Base-by-base conservation (phyloP, 2,888 invertebrate species). In the Galerucella calmariensis region DNA sequence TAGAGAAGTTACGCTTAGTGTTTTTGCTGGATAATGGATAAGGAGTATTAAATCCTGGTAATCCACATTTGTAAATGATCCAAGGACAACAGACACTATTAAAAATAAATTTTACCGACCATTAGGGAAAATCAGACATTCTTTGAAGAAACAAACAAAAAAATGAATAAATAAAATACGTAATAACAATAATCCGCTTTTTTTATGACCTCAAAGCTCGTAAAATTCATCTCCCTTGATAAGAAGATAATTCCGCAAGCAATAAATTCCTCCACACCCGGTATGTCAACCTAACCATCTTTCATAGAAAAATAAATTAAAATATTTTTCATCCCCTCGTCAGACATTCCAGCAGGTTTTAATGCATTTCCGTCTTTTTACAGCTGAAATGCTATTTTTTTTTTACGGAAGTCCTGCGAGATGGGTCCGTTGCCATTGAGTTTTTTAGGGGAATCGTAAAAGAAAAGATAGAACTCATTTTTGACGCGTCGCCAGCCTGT, bases 301-400 rank as follows among this genome's bases (percentile, higher is more conserved):
- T 65, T 65, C 63, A 65, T 65, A 46, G 44, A 65, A 65, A 65
- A 65, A 65, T 46, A 65, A 65, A 65, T 65, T 65, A 65, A 65
- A 65, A 65, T 65, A 65, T 65, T 65, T 65, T 65, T 65, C 20
- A 58, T 51, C 48, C 53, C 67, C 68, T 27, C 46, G 69, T 69
- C 35, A 61, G 24, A 44, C 20, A 65, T 46, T 65, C 41, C 63
- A 46, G 46, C 63, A 65, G 63, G 63, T 69, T 74, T 79, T 75
- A 78, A 79, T 78, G 79, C 77, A 77, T 76, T 79, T 79, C 77
- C 79, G 75, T 77, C 69, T 76, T 58, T 74, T 73, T 72, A 71
- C 56, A 72, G 77, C 67, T 51, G 74, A 74, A 75, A 72, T 67
- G 68, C 67, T 58, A 73, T 67, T 74, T 74, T 74, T 62, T 35